These are phyloP conservation scores for Ailuropoda melanoleuca DNA, from an alignment of 2,113 vertebrate genomes.

Conservation along the genomic window DNA sequence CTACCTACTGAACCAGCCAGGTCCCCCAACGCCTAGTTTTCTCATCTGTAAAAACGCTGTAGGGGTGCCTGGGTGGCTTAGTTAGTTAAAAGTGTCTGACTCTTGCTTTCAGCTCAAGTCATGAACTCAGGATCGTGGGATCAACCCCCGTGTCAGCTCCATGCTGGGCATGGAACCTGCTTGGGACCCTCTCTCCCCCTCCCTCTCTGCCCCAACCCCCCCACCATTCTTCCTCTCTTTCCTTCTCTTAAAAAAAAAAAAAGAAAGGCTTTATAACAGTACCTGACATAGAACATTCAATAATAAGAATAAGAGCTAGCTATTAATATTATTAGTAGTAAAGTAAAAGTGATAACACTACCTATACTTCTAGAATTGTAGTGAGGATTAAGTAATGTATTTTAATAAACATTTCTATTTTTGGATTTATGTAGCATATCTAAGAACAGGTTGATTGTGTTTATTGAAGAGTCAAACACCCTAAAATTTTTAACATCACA, in stretches of 20 bases:
- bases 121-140: neutral
- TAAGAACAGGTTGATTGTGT: neutral
- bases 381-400: neutral
- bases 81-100: neutral
- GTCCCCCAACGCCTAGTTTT: neutral
- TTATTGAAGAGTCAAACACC: neutral
- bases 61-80: neutral
- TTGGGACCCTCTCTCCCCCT: neutral
- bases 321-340: neutral
- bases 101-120: neutral
- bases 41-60: neutral
- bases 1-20: neutral
- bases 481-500: neutral
- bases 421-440: neutral
- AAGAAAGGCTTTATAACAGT: neutral
- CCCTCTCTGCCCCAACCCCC: neutral
- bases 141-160: neutral
- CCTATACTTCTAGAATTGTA: neutral
- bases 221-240: neutral
- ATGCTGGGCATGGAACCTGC: neutral
- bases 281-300: neutral
- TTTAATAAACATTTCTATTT: conserved; percentile 12
- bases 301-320: neutral
- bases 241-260: too few relatives aligned
- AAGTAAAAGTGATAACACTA: neutral